Conservation (phyloP, 2,888 invertebrate genomes). For the Epsilonema sp. region DNA sequence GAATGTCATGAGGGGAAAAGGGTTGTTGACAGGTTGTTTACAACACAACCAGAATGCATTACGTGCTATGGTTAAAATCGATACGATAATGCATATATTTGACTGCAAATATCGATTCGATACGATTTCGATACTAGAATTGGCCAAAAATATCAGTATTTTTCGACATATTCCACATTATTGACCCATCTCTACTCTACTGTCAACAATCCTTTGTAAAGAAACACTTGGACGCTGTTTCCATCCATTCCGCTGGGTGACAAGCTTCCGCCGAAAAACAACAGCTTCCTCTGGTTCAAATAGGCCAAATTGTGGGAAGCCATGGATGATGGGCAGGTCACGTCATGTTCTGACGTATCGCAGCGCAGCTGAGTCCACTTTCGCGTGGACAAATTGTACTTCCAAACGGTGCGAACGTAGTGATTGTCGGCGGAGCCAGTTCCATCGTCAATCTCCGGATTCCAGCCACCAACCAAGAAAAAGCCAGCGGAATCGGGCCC, state of each 20-base stretch:
- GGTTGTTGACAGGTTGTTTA: too few species aligned
- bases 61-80: too few species aligned
- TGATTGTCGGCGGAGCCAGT: background rate
- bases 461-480: background rate
- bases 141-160: too few species aligned
- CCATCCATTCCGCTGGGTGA: background rate
- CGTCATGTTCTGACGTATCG: background rate
- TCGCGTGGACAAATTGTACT: background rate
- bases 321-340: background rate
- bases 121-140: too few species aligned
- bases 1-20: too few species aligned
- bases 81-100: too few species aligned
- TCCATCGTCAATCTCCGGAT: background rate
- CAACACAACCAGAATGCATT: too few species aligned
- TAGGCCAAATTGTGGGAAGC: background rate
- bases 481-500: background rate
- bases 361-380: background rate
- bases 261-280: background rate
- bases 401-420: conserved; percentile 1
- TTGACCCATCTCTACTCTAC: too few species aligned
- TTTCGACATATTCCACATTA: too few species aligned
- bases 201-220: too few species aligned
- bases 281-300: background rate
- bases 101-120: too few species aligned
- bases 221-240: background rate